phyloP scores from a whole-genome alignment of 2,113 vertebrate species.

The Barnardius zonarius region DNA sequence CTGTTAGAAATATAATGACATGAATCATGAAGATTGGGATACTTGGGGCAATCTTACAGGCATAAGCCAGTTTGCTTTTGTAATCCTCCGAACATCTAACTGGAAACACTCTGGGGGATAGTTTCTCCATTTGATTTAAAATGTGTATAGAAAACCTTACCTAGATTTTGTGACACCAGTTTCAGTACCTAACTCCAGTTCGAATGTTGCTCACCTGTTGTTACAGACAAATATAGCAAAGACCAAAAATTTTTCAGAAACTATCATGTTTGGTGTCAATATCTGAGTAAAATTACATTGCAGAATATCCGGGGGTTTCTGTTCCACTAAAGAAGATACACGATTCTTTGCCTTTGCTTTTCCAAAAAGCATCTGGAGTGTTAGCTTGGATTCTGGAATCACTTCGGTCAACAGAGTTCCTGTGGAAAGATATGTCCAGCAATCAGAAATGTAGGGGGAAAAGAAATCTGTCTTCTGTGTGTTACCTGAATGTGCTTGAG shows the following conservation, averaged over 20 bases:
- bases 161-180: neutral
- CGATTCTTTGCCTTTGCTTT: neutral
- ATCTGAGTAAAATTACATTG: neutral
- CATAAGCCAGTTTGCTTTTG: neutral
- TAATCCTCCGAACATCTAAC: no score
- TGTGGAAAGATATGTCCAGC: neutral
- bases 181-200: neutral
- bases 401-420: accelerated
- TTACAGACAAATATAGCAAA: neutral
- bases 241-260: neutral
- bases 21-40: neutral
- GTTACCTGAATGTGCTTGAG: neutral
- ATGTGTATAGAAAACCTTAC: neutral
- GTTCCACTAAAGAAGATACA: neutral
- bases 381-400: neutral
- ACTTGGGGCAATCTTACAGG: no score
- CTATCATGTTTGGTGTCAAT: neutral
- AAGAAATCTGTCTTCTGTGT: neutral
- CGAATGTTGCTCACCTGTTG: neutral
- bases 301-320: neutral
- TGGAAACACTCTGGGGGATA: neutral
- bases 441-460: neutral
- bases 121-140: neutral
- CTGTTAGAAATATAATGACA: neutral
- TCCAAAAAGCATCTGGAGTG: neutral